Conservation (phyloP, 2,888 invertebrate species). For the Aplocera efformata region DNA sequence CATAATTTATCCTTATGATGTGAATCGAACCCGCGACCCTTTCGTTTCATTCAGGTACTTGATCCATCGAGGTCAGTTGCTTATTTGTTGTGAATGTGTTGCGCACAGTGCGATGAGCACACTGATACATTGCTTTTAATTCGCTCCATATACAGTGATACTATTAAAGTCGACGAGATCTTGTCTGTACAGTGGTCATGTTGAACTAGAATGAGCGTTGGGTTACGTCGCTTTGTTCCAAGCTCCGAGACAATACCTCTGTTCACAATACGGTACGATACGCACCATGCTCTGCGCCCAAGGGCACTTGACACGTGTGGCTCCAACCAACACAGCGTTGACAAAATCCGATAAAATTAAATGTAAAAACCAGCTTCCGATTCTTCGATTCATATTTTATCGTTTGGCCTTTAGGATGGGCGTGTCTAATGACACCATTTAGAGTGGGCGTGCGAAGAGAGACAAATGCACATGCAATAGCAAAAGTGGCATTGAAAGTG, state of each 20-base stretch:
- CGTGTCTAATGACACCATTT: slow-evolving; percentile 15
- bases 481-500: neutral
- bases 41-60: too few relatives aligned
- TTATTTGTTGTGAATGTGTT: too few relatives aligned
- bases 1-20: too few relatives aligned
- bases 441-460: slow-evolving; percentile 4
- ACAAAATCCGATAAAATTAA: slow-evolving; percentile 5
- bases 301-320: slow-evolving; percentile 51
- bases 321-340: slow-evolving; percentile 24
- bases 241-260: slow-evolving; percentile 45
- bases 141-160: slow-evolving; percentile 3
- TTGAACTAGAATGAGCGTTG: slow-evolving; percentile 34
- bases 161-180: slow-evolving; percentile 24
- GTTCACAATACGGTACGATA: slow-evolving; percentile 63
- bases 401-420: slow-evolving; percentile 16
- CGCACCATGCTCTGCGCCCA: slow-evolving; percentile 53
- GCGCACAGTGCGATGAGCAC: too few relatives aligned
- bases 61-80: too few relatives aligned
- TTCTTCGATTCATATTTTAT: slow-evolving; percentile 10
- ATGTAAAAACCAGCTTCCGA: slow-evolving; percentile 3
- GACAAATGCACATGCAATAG: slow-evolving; percentile 3
- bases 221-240: slow-evolving; percentile 59
- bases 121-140: too few relatives aligned
- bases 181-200: slow-evolving; percentile 33
- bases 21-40: too few relatives aligned